These are phyloP conservation scores for Agrilus mali DNA, from an alignment of 2,888 invertebrate species.

Conservation along the genomic window DNA sequence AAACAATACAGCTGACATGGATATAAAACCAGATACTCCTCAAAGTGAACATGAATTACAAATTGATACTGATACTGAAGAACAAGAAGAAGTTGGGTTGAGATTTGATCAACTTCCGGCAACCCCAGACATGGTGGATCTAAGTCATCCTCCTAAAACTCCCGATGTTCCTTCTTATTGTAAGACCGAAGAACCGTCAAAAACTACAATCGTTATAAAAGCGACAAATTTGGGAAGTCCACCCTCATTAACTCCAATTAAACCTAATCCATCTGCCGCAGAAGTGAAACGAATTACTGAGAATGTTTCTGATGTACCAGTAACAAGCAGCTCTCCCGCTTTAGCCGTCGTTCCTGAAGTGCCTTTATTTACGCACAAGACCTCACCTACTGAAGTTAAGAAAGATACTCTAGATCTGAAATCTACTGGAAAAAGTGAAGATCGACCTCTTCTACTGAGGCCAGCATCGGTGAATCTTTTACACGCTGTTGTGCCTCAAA, in stretches of 20 bases:
- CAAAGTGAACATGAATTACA: slow-evolving; percentile 73
- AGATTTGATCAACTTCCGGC: slow-evolving; percentile 36
- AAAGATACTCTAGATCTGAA: no score
- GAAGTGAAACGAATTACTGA: slow-evolving; percentile 2
- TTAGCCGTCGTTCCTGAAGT: no score
- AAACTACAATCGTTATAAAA: slow-evolving; percentile 18
- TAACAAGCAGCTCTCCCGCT: no score
- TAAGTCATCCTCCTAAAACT: slow-evolving; percentile 40
- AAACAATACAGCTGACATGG: slow-evolving; percentile 51
- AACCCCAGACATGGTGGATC: slow-evolving; percentile 37
- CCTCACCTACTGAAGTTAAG: no score
- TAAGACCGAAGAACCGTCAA: slow-evolving; percentile 29
- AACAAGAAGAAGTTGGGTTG: slow-evolving; percentile 44
- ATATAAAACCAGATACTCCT: slow-evolving; percentile 72
- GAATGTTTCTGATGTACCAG: background rate
- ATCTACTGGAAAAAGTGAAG: no score
- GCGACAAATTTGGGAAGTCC: slow-evolving; percentile 26
- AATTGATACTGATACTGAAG: slow-evolving; percentile 79
- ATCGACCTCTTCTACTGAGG: no score
- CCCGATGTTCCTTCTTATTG: slow-evolving; percentile 42
- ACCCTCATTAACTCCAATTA: slow-evolving; percentile 31
- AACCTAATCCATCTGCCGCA: slow-evolving; percentile 14
- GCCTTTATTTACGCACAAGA: no score
- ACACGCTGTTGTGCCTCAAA: slow-evolving; percentile 1
- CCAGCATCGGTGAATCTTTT: no score